Base-by-base conservation (phyloP, 2,888 invertebrate species). In the Odontothrips loti region DNA sequence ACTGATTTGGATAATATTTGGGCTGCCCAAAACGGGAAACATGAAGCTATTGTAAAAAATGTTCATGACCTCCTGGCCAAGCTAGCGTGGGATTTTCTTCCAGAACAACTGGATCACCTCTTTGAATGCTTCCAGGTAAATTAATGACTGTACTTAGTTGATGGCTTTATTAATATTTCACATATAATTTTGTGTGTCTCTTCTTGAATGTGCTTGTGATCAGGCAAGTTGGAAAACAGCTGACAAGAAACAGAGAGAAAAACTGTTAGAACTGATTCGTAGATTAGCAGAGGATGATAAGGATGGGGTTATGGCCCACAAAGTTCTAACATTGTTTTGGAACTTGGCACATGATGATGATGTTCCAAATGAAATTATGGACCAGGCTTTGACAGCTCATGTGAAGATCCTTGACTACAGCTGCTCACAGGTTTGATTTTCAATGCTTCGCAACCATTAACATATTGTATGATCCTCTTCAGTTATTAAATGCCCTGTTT, bases 221-320 rank as follows among this genome's bases (percentile, higher is more conserved):
- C 85, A 93, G 93, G 92, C 93, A 83, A 96, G 96, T 89, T 98
- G 98, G 98, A 95, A 96, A 79, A 95, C 95, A 84, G 98, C 98
- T 68, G 96, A 94, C 87, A 97, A 96, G 88, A 95, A 98, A 86
- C 98, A 99, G 89, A 91, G 97, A 85, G 98, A 99, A 88, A 95
- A 97, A 86, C 90, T 99, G 84, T 88, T 99, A 85, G 98, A 99
- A 89, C 90, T 99, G 84, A 98, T 99, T 85, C 91, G 98, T 83
- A 91, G 98, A 84, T 89, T 99, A 83, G 98, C 98, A 6, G 98
- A 99, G 88, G 98, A 99, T 87, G 98, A 99, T 87, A 98, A 99
- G 87, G 97, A 98, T 87, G 98, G 98, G 80, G 96, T 98, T 15
- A 98, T 98, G 98, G 98, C 98, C 79, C 96, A 97, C 87, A 98